Evolutionary conservation across 2,113 vertebrate genomes (phyloP), one percentile per base, ranked within the genome.

Genomic region (Tapirus terrestris): DNA sequence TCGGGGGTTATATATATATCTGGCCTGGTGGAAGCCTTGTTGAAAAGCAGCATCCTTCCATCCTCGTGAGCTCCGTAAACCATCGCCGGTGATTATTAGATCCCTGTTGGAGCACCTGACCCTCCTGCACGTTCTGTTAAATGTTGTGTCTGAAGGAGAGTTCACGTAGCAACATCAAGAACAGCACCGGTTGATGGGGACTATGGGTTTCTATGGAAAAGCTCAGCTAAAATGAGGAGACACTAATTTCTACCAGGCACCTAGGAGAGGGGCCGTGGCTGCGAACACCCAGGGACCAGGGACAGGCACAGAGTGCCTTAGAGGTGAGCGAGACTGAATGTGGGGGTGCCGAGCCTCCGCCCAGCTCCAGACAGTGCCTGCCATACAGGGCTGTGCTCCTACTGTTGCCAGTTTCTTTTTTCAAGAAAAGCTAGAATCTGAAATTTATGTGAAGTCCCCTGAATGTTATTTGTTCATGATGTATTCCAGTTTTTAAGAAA

Each of bases 401-500:
- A 1, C 9, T 1, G 10, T 43, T 29, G 23, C 43, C 75, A 8
- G 29, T 61, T 48, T 53, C 8, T 39, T 7, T 8, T 17, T 20
- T 11, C 18, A 61, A 60, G 76, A 48, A 88, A 92, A 96, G 75
- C 77, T 65, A 70, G 56, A 56, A 53, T 45, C 31, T 77, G 77
- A 88, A 39, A 53, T 72, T 23, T 77, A 13, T 43, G 43, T 53
- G 75, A 60, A 93, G 31, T 88, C 6, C 36, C 75, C 33, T 67
- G 13, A 65, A 60, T 70, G 73, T 51, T 90, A 48, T 76, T 76
- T 77, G 29, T 68, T 94, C 29, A 27, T 68, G 25, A 79, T 12
- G 8, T 67, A 73, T 25, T 51, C 11, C 17, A 20, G 53, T 53
- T 72, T 94, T 61, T 83, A 83, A 45, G 89, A 96, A 95, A 45